Evolutionary conservation across 2,797 vertebrate genomes (phyloP).

Genomic region (Thaleichthys pacificus): DNA sequence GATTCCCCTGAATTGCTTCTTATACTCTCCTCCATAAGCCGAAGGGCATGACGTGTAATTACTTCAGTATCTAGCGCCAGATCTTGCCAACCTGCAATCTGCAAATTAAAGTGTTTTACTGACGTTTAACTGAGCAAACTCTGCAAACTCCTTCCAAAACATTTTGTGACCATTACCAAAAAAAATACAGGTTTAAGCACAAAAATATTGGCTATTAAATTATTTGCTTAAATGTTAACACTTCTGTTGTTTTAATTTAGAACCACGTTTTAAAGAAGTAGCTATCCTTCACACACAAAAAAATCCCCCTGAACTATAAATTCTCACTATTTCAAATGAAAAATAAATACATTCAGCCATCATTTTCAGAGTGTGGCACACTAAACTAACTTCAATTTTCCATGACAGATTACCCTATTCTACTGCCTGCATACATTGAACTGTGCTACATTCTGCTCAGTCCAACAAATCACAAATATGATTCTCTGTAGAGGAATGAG

Average conservation of each 20-base stretch:
- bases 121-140: constrained; percentile 58
- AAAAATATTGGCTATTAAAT: constrained; percentile 62
- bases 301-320: no score
- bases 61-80: constrained; percentile 66
- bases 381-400: constrained; percentile 15
- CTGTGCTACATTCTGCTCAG: constrained; percentile 18
- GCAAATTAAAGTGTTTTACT: constrained; percentile 70
- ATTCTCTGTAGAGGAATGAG: constrained; percentile 9
- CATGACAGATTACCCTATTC: constrained; percentile 2
- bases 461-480: constrained; percentile 22
- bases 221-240: constrained; percentile 67
- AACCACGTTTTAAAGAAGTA: constrained; percentile 65
- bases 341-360: not conserved
- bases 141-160: constrained; percentile 67
- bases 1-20: constrained; percentile 57
- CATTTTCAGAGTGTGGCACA: not conserved
- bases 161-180: constrained; percentile 67
- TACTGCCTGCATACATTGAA: constrained; percentile 7
- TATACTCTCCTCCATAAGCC: constrained; percentile 66
- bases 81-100: constrained; percentile 72
- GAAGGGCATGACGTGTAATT: constrained; percentile 71
- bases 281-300: constrained; percentile 42
- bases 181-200: constrained; percentile 53
- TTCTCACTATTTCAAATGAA: constrained; percentile 3
- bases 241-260: constrained; percentile 61